phyloP scores from a whole-genome alignment of 2,113 vertebrate genomes.

The Platycercus adscitus region DNA sequence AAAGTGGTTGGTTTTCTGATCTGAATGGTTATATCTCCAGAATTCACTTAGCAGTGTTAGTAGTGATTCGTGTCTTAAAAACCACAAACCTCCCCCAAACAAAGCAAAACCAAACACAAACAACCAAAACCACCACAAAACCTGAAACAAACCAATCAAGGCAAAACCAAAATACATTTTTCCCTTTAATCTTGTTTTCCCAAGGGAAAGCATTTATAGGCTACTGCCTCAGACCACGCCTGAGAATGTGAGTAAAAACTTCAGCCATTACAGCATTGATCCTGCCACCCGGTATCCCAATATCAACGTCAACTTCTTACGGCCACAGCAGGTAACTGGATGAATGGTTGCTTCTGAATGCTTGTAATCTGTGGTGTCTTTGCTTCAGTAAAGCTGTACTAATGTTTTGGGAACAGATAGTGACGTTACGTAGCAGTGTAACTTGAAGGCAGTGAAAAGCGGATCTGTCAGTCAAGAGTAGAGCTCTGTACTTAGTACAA shows the following conservation, averaged over 20 bases:
- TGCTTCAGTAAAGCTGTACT: neutral
- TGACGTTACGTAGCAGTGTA: neutral
- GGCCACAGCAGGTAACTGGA: constrained; percentile 88
- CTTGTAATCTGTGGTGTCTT: neutral
- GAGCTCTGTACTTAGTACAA: neutral
- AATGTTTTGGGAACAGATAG: neutral
- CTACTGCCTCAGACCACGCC: constrained; percentile 96
- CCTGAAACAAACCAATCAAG: neutral
- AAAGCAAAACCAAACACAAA: neutral
- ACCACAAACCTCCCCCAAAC: neutral
- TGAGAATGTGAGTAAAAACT: constrained; percentile 98
- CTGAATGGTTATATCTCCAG: neutral
- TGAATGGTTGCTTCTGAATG: neutral
- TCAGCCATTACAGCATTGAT: constrained; percentile 94
- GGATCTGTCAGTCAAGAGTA: neutral
- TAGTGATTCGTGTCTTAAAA: neutral
- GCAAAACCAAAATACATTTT: neutral
- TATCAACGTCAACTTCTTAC: constrained; percentile 89
- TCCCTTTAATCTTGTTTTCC: neutral
- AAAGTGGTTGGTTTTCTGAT: neutral
- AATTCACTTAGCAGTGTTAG: neutral
- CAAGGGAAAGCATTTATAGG: constrained; percentile 95
- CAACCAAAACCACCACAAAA: neutral
- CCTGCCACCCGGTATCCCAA: constrained; percentile 96
- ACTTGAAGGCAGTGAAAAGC: neutral